These are phyloP conservation scores for Acipenser transmontanus DNA, from an alignment of 2,797 vertebrate genomes.

Conservation along the genomic window DNA sequence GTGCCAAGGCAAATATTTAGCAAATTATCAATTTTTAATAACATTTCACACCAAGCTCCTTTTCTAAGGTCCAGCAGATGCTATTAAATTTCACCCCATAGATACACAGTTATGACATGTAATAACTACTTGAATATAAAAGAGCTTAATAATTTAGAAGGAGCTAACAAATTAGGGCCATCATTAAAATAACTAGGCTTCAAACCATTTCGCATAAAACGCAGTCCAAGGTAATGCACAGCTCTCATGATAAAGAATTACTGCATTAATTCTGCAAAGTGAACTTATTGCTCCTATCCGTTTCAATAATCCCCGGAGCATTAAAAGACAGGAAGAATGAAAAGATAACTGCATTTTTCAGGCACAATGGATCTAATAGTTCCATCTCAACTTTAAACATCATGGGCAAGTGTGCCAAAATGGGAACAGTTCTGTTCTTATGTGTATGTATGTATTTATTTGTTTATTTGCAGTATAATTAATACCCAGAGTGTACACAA, in stretches of 20 bases:
- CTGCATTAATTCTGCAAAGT: slow-evolving; percentile 99
- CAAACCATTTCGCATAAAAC: slow-evolving; percentile 97
- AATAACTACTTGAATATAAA: slow-evolving; percentile 99
- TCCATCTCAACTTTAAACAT: slow-evolving; percentile 65
- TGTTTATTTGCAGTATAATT: background rate
- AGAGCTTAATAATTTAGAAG: slow-evolving; percentile 99
- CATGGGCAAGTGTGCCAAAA: slow-evolving; percentile 14
- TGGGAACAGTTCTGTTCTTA: background rate
- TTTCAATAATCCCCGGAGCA: slow-evolving; percentile 93
- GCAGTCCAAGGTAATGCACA: slow-evolving; percentile 93
- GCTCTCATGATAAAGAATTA: slow-evolving; percentile 97
- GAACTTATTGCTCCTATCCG: slow-evolving; percentile 97
- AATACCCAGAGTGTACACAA: background rate
- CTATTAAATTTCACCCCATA: slow-evolving; percentile 98
- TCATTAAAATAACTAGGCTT: slow-evolving; percentile 94
- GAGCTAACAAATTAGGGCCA: slow-evolving; percentile 99
- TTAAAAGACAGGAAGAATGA: slow-evolving; percentile 83
- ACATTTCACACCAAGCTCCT: slow-evolving; percentile 78
- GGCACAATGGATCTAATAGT: slow-evolving; percentile 81
- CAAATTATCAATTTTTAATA: slow-evolving; percentile 98
- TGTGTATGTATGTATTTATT: background rate
- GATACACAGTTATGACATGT: slow-evolving; percentile 99
- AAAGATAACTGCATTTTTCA: slow-evolving; percentile 82
- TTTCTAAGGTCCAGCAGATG: slow-evolving; percentile 95
- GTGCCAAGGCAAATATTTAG: slow-evolving; percentile 97